Percentiles rank a stretch among this genome's conserved stretches.
phyloP scores from a whole-genome alignment of 2,888 invertebrate genomes.

The Notodonta dromedarius region DNA sequence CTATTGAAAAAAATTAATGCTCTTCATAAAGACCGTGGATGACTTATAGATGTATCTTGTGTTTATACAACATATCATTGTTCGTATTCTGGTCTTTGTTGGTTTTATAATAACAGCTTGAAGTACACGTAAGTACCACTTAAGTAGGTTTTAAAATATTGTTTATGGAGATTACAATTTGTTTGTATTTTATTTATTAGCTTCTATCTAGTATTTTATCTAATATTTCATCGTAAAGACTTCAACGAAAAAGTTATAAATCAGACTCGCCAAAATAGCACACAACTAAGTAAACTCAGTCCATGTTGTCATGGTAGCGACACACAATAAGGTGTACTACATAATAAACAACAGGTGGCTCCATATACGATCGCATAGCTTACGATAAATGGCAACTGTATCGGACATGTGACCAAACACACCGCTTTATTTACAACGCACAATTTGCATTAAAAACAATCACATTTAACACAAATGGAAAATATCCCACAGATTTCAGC shows the following conservation, averaged over 20 bases:
- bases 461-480: constrained; percentile 59
- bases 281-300: constrained; percentile 3
- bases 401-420: constrained; percentile 65
- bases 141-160: neutral
- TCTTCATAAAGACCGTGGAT: constrained; percentile 54
- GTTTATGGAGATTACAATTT: too few relatives aligned
- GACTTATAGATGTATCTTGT: constrained; percentile 50
- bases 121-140: neutral
- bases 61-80: constrained; percentile 37
- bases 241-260: neutral
- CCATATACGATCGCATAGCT: constrained; percentile 45
- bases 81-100: constrained; percentile 15
- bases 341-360: constrained; percentile 36
- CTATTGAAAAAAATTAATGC: constrained; percentile 64
- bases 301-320: constrained; percentile 29
- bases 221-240: neutral
- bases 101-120: neutral
- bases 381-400: constrained; percentile 65
- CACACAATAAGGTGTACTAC: constrained; percentile 34
- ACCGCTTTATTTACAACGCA: constrained; percentile 67
- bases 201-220: too few relatives aligned
- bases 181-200: too few relatives aligned
- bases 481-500: constrained; percentile 66
- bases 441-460: constrained; percentile 74
- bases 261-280: neutral